These are phyloP conservation scores for Arvicanthis niloticus DNA, from an alignment of 2,113 vertebrate species.

Conservation along the genomic window DNA sequence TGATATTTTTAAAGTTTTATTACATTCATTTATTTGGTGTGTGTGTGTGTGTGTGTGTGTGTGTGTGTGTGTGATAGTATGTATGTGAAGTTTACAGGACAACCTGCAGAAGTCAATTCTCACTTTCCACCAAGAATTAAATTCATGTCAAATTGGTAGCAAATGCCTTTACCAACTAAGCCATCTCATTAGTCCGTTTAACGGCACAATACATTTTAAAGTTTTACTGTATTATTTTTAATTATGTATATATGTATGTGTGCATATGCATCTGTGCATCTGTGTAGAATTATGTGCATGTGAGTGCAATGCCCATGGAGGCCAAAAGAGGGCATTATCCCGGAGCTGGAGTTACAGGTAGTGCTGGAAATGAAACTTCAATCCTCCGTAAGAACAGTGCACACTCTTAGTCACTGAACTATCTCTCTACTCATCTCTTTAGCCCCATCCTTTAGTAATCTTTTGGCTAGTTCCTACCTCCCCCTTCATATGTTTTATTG, in stretches of 20 bases:
- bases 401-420: not conserved
- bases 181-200: not conserved
- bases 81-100: not conserved
- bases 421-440: not conserved
- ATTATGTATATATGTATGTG: not conserved
- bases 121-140: not conserved
- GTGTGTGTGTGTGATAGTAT: not conserved
- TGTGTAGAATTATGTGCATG: not conserved
- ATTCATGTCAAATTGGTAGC: not conserved
- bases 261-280: no score
- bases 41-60: not conserved
- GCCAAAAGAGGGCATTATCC: not conserved
- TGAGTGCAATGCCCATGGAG: not conserved
- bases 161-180: not conserved
- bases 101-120: not conserved
- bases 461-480: not conserved
- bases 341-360: not conserved
- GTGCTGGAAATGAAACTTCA: not conserved
- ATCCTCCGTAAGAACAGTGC: not conserved
- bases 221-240: not conserved
- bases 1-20: not conserved
- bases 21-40: not conserved
- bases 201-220: not conserved
- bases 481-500: not conserved
- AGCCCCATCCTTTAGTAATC: not conserved